Evolutionary conservation across 1,140 invertebrate genomes (phyloP), one percentile per base, ranked within the genome.

Genomic region (Drosophila virilis): DNA sequence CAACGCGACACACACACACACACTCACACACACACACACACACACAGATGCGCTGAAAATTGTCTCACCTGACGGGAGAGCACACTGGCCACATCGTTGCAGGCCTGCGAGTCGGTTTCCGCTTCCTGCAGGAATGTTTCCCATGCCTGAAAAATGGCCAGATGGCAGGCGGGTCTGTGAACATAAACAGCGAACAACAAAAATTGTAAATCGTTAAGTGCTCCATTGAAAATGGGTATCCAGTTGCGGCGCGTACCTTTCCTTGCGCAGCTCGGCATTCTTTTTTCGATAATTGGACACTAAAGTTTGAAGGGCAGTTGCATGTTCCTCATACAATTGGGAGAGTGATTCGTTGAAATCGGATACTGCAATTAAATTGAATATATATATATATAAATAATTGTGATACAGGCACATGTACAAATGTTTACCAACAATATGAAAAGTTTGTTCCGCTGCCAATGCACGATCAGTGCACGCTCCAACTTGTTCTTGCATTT

Each of bases 321-420:
- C 97, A 92, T 99, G 98, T 75, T 96, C 96, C 92, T 99, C 98
- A 93, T 99, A 96, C 85, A 97, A 95, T 74, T 96, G 96, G 33
- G 97, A 96, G 92, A 99, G 94, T 92, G 98, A 97, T 86, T 98
- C 97, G 35, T 97, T 97, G 93, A 99, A 99, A 93, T 99, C 98
- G 60, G 97, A 97, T 89, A 98, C 98, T 99, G 95, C 12, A 95
- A 96, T 45, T 32, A 67, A 68, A 62, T 5, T 8, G 38, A 28
- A 37, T 17, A 52, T 13, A 22, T 17, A 1, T 12, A 52, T 13
- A 22, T 12, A n/a, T 5, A 37, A 65, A 65, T 52, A 40, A 33
- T 4, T 22, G 6, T 35, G 1, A 45, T 54, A 40, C 5, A 28
- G 4, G 2, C 1, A 45, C 42, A 45, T 45, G 13, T 5, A 28